These are phyloP conservation scores for Apomyelois bistriatella DNA, from an alignment of 2,888 invertebrate species.

Conservation along the genomic window DNA sequence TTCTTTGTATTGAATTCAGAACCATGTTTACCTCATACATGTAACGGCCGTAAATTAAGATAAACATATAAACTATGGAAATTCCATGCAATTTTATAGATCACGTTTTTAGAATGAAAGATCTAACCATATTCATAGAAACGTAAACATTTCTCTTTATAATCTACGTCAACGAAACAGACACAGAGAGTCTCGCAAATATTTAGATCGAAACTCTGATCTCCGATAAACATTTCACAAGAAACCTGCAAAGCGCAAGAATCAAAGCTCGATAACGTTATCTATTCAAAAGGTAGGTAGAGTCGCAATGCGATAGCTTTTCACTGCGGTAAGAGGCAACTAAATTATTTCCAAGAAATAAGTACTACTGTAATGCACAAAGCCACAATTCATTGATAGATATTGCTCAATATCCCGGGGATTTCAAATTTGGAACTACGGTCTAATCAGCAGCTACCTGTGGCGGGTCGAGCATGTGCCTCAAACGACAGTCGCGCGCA, in stretches of 20 bases:
- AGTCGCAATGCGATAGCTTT: no score
- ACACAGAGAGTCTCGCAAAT: neutral
- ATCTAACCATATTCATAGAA: neutral
- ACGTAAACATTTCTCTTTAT: neutral
- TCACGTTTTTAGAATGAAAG: neutral
- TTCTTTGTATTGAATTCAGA: no score
- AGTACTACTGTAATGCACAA: neutral
- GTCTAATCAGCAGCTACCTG: constrained; percentile 69
- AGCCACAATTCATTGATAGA: constrained; percentile 5
- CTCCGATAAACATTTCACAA: neutral
- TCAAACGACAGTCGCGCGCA: constrained; percentile 71
- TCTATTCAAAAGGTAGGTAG: constrained; percentile 3
- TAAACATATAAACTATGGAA: no score
- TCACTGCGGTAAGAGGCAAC: no score
- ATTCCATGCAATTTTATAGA: neutral
- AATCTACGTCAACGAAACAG: neutral
- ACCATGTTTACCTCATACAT: no score
- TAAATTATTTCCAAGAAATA: no score
- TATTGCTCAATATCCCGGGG: constrained; percentile 43
- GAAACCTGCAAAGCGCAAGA: neutral
- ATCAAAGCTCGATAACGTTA: constrained; percentile 2
- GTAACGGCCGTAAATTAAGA: no score
- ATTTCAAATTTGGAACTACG: constrained; percentile 50
- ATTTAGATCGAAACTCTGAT: neutral
- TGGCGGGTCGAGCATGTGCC: constrained; percentile 60